Conservation (phyloP, 2,888 invertebrate species). For the Zaprionus bogoriensis region DNA sequence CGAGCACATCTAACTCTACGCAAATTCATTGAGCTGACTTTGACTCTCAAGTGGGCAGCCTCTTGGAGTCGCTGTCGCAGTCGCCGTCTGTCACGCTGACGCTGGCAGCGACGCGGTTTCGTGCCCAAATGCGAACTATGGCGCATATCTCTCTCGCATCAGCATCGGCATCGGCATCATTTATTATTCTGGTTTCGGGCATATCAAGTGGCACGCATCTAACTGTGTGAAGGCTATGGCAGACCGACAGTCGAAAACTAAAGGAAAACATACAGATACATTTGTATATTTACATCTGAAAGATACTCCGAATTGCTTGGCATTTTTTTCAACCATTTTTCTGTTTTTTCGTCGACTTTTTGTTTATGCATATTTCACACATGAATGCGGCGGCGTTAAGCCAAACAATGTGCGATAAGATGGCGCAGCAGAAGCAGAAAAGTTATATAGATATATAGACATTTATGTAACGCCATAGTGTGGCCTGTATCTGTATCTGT, state of each 20-base stretch:
- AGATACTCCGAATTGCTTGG: constrained; percentile 62
- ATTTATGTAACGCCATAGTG: constrained; percentile 14
- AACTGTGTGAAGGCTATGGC: constrained; percentile 70
- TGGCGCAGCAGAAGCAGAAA: constrained; percentile 19
- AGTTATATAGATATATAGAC: constrained; percentile 8
- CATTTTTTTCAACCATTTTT: constrained; percentile 30
- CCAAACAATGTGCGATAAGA: constrained; percentile 55
- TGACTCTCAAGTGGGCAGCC: constrained; percentile 15
- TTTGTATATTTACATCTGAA: constrained; percentile 57
- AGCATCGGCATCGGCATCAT: constrained; percentile 54
- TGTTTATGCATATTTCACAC: constrained; percentile 75
- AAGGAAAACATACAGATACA: constrained; percentile 5
- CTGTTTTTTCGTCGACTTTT: not conserved
- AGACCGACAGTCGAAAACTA: constrained; percentile 13
- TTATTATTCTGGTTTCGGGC: constrained; percentile 74
- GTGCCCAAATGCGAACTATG: constrained; percentile 16
- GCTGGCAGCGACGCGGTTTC: not conserved
- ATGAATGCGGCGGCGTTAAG: constrained; percentile 45
- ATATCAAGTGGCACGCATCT: constrained; percentile 76
- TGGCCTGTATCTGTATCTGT: constrained; percentile 9
- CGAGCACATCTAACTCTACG: constrained; percentile 27
- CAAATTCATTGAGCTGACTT: constrained; percentile 68
- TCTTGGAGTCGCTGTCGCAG: not conserved
- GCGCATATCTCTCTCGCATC: constrained; percentile 1
- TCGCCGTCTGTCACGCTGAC: constrained; percentile 15